A percentile compares a stretch with the other conserved stretches of the same genome.
Evolutionary conservation across 2,113 vertebrate genomes (phyloP).

Genomic region (Onychorhynchus coronatus): DNA sequence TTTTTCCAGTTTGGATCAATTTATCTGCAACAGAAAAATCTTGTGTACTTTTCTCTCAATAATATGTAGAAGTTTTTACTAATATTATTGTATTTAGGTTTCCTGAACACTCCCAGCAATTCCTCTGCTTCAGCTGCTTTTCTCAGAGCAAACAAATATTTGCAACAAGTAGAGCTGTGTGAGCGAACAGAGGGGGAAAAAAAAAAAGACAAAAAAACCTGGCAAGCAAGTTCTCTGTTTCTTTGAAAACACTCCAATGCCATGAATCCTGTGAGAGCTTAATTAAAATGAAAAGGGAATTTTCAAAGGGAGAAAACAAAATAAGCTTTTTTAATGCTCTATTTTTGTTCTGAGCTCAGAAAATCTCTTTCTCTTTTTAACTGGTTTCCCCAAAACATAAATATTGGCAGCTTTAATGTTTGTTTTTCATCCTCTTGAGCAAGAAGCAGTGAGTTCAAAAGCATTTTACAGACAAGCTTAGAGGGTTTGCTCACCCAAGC

Average conservation of each 20-base stretch:
- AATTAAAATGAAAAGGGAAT: conserved; percentile 58
- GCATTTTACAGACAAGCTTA: conserved; percentile 35
- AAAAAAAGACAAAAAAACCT: background rate
- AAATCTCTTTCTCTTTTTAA: conserved; percentile 3
- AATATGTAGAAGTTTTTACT: conserved; percentile 23
- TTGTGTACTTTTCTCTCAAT: background rate
- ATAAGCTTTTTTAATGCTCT: conserved; percentile 43
- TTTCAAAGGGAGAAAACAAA: conserved; percentile 46
- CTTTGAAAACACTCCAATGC: conserved; percentile 61
- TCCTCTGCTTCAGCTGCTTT: background rate
- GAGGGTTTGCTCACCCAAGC: conserved; percentile 13
- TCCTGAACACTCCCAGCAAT: background rate
- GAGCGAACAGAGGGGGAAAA: background rate
- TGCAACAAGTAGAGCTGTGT: conserved; percentile 37
- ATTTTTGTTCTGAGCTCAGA: conserved; percentile 33
- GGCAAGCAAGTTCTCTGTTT: conserved; percentile 32
- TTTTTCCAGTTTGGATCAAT: background rate
- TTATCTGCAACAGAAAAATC: background rate
- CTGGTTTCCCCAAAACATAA: conserved; percentile 18
- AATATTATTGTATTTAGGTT: conserved; percentile 35
- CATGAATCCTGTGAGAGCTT: conserved; percentile 42
- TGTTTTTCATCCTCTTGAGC: conserved; percentile 44
- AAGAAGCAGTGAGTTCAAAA: conserved; percentile 55
- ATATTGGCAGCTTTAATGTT: conserved; percentile 36
- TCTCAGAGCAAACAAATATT: conserved; percentile 17